Base-by-base conservation (phyloP, 2,797 vertebrate genomes). In the Enteromius trimaculatus region DNA sequence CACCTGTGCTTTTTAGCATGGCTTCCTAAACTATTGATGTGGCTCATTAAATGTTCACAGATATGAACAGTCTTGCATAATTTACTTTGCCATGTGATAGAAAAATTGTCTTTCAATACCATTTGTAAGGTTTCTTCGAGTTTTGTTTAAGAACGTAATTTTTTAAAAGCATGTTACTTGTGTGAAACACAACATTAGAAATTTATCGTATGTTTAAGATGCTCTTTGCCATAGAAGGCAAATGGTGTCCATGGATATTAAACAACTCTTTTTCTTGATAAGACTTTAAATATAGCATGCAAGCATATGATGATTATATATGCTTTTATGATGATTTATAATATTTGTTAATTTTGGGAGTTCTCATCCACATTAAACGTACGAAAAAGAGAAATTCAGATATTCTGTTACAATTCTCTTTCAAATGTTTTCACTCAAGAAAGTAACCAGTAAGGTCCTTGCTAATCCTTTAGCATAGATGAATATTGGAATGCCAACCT, bases 21-120 rank as follows among this genome's bases (percentile, higher is more conserved):
- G 17, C 51, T 51, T 75, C 39, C 42, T 80, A 62, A 60, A 69
- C 42, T 78, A 51, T 68, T 85, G 64, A 34, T 83, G 47, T 65
- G 29, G 47, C 23, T 34, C 29, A 75, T n/a, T 64, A 37, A 69
- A 65, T 19, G 37, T 81, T 65, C n/a, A 82, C 71, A 1, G 37
- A 51, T 79, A 9, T 79, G 17, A n/a, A 19, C 16, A 72, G 44
- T 62, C 34, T 77, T n/a, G 58, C 58, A 7, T 44, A n/a, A 44
- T 23, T 23, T 23, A 39, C 16, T 13, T 10, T 29, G 26, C 47
- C 16, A 77, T 31, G 23, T 10, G 37, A 23, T 42, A 2, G 19
- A 6, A 69, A 3, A n/a, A n/a, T 26, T 60, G 21, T 1, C 13
- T 11, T 44, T 44, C 5, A 70, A 16, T 44, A n/a, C 66, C 42